A percentile compares a stretch with the other conserved stretches of the same genome.
phyloP scores from a whole-genome alignment of 2,797 vertebrate species.

The Thaleichthys pacificus region DNA sequence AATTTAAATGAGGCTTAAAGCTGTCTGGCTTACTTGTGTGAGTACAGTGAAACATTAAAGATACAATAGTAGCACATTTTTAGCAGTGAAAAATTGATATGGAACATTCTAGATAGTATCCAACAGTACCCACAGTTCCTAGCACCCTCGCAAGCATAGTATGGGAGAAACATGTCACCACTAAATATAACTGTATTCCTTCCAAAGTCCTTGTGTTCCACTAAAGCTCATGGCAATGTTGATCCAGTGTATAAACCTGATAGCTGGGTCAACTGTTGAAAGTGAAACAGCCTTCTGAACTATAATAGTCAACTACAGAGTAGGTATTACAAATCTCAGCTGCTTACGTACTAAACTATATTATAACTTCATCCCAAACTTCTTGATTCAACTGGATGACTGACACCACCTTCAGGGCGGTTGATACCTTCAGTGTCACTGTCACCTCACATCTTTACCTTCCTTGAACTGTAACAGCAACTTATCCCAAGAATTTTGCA shows the following conservation, averaged over 20 bases:
- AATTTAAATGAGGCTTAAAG: conserved; percentile 69
- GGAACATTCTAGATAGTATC: conserved; percentile 33
- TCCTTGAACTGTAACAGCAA: conserved; percentile 33
- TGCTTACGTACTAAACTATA: background rate
- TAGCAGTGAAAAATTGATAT: conserved; percentile 40
- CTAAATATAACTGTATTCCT: background rate
- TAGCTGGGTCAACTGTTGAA: background rate
- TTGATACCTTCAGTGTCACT: background rate
- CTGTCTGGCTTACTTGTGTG: conserved; percentile 53
- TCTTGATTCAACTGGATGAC: background rate
- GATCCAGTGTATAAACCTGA: background rate
- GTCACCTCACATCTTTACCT: background rate
- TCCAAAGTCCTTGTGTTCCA: conserved; percentile 1
- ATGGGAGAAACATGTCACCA: background rate
- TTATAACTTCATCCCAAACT: background rate
- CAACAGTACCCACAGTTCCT: background rate
- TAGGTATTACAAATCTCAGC: background rate
- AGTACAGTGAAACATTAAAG: conserved; percentile 56
- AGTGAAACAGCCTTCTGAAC: background rate
- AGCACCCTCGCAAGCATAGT: background rate
- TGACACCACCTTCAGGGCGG: background rate
- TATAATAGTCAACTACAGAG: background rate
- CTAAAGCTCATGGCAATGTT: background rate
- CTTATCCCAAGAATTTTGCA: conserved; percentile 55
- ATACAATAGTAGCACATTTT: conserved; percentile 53